Evolutionary conservation across 2,888 invertebrate species (phyloP).

Genomic region (Troilus luridus): DNA sequence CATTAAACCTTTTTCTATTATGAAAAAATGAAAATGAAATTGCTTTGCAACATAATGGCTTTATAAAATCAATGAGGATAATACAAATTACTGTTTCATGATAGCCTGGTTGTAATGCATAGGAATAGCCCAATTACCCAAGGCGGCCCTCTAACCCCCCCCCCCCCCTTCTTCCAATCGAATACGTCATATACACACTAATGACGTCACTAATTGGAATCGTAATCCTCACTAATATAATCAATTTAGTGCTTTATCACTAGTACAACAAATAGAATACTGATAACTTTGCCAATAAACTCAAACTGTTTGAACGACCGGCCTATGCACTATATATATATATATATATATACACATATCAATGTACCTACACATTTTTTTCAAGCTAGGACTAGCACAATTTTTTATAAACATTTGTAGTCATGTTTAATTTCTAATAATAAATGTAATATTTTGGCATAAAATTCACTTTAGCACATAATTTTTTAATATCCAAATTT

Average conservation of each 20-base stretch:
- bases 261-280: background rate
- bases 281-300: background rate
- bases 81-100: slow-evolving; percentile 1
- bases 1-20: background rate
- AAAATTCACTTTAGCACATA: too few relatives aligned
- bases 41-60: background rate
- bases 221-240: slow-evolving; percentile 1
- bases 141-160: too few relatives aligned
- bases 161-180: too few relatives aligned
- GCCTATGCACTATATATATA: background rate
- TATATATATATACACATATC: background rate
- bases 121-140: background rate
- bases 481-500: too few relatives aligned
- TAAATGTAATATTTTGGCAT: too few relatives aligned
- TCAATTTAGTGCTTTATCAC: background rate
- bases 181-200: background rate
- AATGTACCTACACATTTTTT: too few relatives aligned
- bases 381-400: too few relatives aligned
- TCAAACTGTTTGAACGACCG: background rate
- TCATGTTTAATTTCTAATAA: too few relatives aligned
- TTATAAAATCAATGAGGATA: background rate
- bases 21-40: background rate
- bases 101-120: background rate
- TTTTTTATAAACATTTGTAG: too few relatives aligned
- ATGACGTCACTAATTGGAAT: background rate